Evolutionary conservation across 2,113 vertebrate genomes (phyloP).

Genomic region (Callithrix jacchus): DNA sequence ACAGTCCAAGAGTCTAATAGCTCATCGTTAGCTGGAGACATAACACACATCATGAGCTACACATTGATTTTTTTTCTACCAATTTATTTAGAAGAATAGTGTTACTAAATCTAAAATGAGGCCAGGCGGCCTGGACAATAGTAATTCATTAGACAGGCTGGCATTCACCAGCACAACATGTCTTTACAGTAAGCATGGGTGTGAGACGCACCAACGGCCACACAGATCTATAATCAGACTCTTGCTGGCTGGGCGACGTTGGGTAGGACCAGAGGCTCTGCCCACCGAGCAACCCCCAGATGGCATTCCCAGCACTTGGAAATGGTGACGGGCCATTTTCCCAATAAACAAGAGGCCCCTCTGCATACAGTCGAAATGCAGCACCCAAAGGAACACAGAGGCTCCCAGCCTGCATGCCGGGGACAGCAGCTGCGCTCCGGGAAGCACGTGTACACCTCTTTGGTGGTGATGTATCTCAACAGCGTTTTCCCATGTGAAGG

Average conservation of each 20-base stretch:
- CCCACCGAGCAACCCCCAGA: not conserved
- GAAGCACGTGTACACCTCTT: not conserved
- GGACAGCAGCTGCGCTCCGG: not conserved
- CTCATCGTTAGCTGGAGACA: not conserved
- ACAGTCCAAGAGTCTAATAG: fast-evolving
- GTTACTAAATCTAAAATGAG: not conserved
- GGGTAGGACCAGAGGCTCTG: conserved; percentile 54
- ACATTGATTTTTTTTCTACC: not conserved
- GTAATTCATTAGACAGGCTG: not conserved
- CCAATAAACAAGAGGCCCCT: not conserved
- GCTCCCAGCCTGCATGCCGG: not conserved
- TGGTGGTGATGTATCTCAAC: conserved; percentile 19
- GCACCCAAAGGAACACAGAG: not conserved
- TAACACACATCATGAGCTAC: fast-evolving
- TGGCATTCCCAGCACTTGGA: conserved; percentile 5
- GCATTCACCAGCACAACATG: not conserved
- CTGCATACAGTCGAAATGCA: fast-evolving
- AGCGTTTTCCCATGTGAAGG: conserved; percentile 56
- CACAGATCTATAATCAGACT: conserved; percentile 3
- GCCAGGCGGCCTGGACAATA: not conserved
- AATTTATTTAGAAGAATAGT: conserved; percentile 31
- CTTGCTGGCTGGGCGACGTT: conserved; percentile 41
- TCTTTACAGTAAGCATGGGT: not conserved
- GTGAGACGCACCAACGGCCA: conserved; percentile 37
- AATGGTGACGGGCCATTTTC: conserved; percentile 45